These are phyloP conservation scores for Anolis carolinensis DNA, from an alignment of 2,113 vertebrate species.

Conservation along the genomic window DNA sequence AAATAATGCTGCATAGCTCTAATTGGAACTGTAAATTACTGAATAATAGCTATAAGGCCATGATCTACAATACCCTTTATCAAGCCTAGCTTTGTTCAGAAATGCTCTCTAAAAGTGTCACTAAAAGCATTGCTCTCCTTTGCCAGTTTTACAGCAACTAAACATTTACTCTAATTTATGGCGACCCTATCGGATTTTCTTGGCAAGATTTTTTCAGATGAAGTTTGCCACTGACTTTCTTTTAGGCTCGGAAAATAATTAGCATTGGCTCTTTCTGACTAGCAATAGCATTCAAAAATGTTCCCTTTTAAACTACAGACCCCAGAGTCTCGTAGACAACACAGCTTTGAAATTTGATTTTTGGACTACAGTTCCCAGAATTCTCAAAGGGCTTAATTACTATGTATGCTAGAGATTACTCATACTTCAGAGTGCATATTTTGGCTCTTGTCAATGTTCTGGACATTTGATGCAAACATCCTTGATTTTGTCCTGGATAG, in stretches of 20 bases:
- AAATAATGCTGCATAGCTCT: slow-evolving; percentile 42
- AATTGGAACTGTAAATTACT: slow-evolving; percentile 47
- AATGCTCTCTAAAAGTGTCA: not conserved
- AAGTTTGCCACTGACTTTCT: too few relatives aligned
- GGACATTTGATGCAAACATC: slow-evolving; percentile 7
- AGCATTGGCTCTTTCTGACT: too few relatives aligned
- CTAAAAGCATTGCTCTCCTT: not conserved
- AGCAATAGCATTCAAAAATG: too few relatives aligned
- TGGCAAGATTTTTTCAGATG: too few relatives aligned
- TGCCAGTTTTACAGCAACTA: not conserved
- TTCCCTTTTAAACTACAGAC: too few relatives aligned
- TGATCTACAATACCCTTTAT: slow-evolving; percentile 43
- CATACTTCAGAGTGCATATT: not conserved
- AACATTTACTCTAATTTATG: not conserved
- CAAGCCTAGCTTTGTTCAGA: not conserved
- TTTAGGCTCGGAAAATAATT: too few relatives aligned
- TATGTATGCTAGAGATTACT: too few relatives aligned
- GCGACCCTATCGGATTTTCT: not conserved
- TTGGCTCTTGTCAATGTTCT: not conserved
- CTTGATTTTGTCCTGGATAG: slow-evolving; percentile 14
- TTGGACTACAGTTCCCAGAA: not conserved
- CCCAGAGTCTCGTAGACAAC: too few relatives aligned
- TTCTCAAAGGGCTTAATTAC: not conserved
- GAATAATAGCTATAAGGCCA: slow-evolving; percentile 39
- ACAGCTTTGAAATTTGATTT: too few relatives aligned